Conservation (phyloP, 2,888 invertebrate genomes). For the Machimus atricapillus region DNA sequence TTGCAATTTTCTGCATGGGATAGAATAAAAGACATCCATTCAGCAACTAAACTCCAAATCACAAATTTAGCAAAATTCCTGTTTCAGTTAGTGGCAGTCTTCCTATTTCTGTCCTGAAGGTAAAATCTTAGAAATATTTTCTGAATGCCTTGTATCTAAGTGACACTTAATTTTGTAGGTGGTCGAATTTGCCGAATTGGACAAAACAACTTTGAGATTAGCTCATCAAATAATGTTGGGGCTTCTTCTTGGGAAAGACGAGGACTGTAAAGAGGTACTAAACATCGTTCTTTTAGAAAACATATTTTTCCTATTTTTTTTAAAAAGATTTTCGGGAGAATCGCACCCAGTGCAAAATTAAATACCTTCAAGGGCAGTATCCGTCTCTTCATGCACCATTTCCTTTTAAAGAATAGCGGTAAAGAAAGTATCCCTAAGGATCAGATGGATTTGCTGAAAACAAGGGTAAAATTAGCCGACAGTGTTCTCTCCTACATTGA, state of each 20-base stretch:
- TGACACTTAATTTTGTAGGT: slow-evolving; percentile 32
- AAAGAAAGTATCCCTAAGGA: slow-evolving; percentile 61
- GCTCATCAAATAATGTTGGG: slow-evolving; percentile 79
- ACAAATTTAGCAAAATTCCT: slow-evolving; percentile 81
- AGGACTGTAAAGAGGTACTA: slow-evolving; percentile 52
- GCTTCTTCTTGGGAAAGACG: slow-evolving; percentile 73
- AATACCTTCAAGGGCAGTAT: slow-evolving; percentile 84
- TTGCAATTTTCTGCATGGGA: slow-evolving; percentile 93
- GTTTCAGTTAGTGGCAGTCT: slow-evolving; percentile 77
- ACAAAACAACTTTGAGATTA: slow-evolving; percentile 79
- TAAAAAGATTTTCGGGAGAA: slow-evolving; percentile 72
- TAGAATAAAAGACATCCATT: slow-evolving; percentile 80
- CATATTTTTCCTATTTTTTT: slow-evolving; percentile 49
- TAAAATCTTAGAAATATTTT: slow-evolving; percentile 56
- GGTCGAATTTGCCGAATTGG: slow-evolving; percentile 86
- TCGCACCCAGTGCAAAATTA: slow-evolving; percentile 76
- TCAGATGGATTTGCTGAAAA: slow-evolving; percentile 64
- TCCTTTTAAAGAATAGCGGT: slow-evolving; percentile 73
- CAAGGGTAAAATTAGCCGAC: slow-evolving; percentile 71
- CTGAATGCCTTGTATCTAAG: neutral
- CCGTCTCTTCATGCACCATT: slow-evolving; percentile 85
- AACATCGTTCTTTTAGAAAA: neutral
- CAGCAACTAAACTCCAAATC: slow-evolving; percentile 69
- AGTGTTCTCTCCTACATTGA: slow-evolving; percentile 68
- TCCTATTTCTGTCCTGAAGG: slow-evolving; percentile 85